Conservation (phyloP, 2,888 invertebrate genomes). For the Apamea epomidion region DNA sequence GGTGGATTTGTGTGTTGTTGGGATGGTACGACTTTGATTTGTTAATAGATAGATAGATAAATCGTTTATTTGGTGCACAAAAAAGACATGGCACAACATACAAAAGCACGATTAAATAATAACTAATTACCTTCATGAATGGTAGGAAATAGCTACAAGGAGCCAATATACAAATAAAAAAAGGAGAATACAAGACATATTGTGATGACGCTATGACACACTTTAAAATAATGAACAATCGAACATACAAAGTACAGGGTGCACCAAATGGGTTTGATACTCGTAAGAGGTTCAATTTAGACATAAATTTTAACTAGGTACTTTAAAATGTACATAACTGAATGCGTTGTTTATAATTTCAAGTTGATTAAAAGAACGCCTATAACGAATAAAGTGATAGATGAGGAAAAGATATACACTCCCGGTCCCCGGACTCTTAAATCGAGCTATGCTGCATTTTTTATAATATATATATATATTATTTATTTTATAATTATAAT, state of each 20-base stretch:
- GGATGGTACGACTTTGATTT: conserved; percentile 30
- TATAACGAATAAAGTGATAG: background rate
- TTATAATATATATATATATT: no score
- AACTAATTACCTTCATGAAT: background rate
- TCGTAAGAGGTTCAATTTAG: no score
- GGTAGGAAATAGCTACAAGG: background rate
- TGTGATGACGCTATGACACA: background rate
- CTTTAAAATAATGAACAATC: no score
- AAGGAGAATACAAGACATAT: background rate
- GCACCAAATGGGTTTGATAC: no score
- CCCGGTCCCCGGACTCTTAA: background rate
- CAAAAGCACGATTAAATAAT: background rate
- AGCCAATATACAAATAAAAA: background rate
- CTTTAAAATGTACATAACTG: no score
- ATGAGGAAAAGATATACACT: no score
- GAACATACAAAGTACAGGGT: no score
- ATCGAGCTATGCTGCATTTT: background rate
- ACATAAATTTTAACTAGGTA: no score
- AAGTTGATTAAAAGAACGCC: background rate
- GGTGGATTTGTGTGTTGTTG: conserved; percentile 43
- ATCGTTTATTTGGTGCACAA: background rate
- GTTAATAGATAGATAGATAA: background rate
- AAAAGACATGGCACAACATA: background rate
- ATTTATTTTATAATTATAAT: no score
- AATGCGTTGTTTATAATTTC: background rate